A percentile compares a stretch with the other conserved stretches of the same genome.
These are phyloP conservation scores for Mus minutoides DNA, from an alignment of 2,797 vertebrate genomes.

Conservation along the genomic window DNA sequence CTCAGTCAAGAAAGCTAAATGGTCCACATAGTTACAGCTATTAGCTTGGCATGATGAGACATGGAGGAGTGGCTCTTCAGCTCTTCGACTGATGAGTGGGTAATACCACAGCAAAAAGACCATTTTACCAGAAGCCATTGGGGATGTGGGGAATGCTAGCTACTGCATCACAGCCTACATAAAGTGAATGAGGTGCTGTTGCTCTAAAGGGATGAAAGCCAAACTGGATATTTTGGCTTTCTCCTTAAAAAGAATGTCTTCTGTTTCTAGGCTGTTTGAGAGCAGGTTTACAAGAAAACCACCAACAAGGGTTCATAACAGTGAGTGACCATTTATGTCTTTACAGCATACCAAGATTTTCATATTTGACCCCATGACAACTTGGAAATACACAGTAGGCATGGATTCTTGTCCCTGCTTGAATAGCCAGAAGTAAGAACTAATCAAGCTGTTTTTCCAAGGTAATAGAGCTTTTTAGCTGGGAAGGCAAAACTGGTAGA, in stretches of 20 bases:
- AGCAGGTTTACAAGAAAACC: neutral
- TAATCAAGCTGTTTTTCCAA: neutral
- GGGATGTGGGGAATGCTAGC: neutral
- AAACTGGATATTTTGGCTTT: neutral
- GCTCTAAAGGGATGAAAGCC: neutral
- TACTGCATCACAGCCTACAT: neutral
- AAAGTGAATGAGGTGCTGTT: neutral
- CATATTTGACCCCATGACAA: neutral
- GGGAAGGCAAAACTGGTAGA: neutral
- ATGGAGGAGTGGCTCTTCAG: neutral
- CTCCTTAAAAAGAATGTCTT: neutral
- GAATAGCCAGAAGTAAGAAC: neutral
- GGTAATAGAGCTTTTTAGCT: neutral
- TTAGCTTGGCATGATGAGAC: neutral
- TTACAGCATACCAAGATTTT: neutral
- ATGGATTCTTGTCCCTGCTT: neutral
- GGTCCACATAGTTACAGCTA: too few species aligned
- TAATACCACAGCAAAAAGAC: neutral
- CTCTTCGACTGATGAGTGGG: neutral
- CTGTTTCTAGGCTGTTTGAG: neutral
- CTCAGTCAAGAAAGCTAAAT: neutral
- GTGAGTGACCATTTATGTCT: neutral
- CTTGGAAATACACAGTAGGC: neutral
- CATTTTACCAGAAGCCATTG: neutral
- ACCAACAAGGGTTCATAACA: neutral